A percentile compares a stretch with the other conserved stretches of the same genome.
Evolutionary conservation across 1,140 invertebrate genomes (phyloP).

Genomic region (Coenobita brevimanus): DNA sequence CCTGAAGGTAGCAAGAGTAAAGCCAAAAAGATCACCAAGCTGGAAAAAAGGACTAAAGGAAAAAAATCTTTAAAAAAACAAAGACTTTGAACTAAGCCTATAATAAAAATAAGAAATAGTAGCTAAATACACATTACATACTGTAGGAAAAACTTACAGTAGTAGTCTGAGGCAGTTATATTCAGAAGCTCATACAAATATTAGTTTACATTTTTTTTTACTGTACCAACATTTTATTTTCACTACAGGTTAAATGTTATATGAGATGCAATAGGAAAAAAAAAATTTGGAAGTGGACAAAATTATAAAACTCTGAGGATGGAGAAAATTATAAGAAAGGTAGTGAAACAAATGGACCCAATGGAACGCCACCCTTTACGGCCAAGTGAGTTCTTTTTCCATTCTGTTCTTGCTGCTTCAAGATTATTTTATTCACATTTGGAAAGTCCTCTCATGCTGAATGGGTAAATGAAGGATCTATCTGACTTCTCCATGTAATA

Average conservation of each 20-base stretch:
- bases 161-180: conserved; percentile 56
- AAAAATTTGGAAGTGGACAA: neutral
- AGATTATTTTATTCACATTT: no score
- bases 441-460: no score
- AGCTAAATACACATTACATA: conserved; percentile 23
- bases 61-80: conserved; percentile 13
- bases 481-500: no score
- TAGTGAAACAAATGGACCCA: neutral
- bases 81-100: conserved; percentile 47
- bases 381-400: no score
- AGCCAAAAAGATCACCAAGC: no score
- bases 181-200: conserved; percentile 54
- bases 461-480: no score
- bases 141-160: conserved; percentile 36
- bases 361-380: no score
- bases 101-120: conserved; percentile 43
- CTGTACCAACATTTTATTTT: conserved; percentile 27
- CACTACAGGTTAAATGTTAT: conserved; percentile 4
- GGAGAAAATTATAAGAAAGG: neutral
- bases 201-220: conserved; percentile 32
- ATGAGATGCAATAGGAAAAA: conserved; percentile 13
- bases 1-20: no score
- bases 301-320: neutral
- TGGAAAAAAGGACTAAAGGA: no score
- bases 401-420: no score